phyloP scores from a whole-genome alignment of 2,113 vertebrate species.

The Bufo gargarizans region DNA sequence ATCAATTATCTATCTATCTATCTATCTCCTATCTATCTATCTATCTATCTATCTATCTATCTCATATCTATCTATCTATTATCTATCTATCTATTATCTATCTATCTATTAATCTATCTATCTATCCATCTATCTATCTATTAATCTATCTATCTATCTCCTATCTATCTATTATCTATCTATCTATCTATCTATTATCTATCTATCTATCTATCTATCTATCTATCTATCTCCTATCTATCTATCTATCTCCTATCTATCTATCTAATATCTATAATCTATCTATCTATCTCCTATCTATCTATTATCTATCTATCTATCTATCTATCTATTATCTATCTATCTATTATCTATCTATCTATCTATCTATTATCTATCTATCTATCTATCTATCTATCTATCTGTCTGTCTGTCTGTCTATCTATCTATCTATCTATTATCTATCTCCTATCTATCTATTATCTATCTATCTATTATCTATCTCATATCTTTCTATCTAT shows the following conservation, averaged over 20 bases:
- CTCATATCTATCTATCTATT: background rate
- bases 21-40: background rate
- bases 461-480: background rate
- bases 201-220: slow-evolving; percentile 11
- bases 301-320: slow-evolving; percentile 9
- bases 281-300: slow-evolving; percentile 3
- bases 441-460: too few species aligned
- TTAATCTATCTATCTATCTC: background rate
- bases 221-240: background rate
- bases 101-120: background rate
- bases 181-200: slow-evolving; percentile 6
- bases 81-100: background rate
- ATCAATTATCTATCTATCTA: background rate
- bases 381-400: background rate
- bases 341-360: slow-evolving; percentile 1
- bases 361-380: background rate
- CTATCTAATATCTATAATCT: too few species aligned
- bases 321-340: background rate
- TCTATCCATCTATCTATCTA: background rate
- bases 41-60: background rate
- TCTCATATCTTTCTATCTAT: slow-evolving; percentile 2
- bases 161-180: background rate
- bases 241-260: background rate
- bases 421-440: background rate
- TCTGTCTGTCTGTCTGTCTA: background rate